A percentile compares a stretch with the other conserved stretches of the same genome.
Conservation (phyloP, 1,140 invertebrate species). For the Gyrodactylus bullatarudis region DNA sequence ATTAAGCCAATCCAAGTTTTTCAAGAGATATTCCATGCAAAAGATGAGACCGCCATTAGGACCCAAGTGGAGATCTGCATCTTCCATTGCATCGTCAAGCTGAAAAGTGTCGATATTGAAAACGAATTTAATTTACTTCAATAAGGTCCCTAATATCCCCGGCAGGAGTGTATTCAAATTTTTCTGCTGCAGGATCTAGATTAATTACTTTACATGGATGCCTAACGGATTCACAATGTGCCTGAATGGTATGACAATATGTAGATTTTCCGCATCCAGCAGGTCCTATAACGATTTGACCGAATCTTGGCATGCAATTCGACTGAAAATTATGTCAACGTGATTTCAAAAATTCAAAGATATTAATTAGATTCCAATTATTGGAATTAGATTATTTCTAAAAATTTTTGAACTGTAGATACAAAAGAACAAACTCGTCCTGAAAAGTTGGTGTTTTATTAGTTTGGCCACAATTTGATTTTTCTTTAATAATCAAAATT, state of each 20-base stretch:
- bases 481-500: not conserved
- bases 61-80: slow-evolving; percentile 62
- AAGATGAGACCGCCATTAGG: slow-evolving; percentile 86
- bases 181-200: slow-evolving; percentile 78
- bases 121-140: not conserved
- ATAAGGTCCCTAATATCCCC: slow-evolving; percentile 7
- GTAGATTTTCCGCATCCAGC: slow-evolving; percentile 84
- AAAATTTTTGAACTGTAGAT: no score
- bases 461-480: not conserved
- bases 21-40: slow-evolving; percentile 61
- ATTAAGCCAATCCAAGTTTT: slow-evolving; percentile 60
- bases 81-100: slow-evolving; percentile 77
- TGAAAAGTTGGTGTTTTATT: not conserved
- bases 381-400: no score
- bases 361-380: no score
- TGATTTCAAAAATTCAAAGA: no score
- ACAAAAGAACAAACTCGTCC: not conserved
- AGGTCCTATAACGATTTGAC: slow-evolving; percentile 58
- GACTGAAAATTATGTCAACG: no score
- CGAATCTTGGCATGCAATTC: slow-evolving; percentile 5
- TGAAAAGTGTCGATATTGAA: not conserved
- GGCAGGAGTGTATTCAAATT: slow-evolving; percentile 43
- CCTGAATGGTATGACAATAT: slow-evolving; percentile 55
- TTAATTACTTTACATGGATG: slow-evolving; percentile 55
- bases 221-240: slow-evolving; percentile 37